Evolutionary conservation across 2,113 vertebrate species (phyloP).

Genomic region (Marmota flaviventris): DNA sequence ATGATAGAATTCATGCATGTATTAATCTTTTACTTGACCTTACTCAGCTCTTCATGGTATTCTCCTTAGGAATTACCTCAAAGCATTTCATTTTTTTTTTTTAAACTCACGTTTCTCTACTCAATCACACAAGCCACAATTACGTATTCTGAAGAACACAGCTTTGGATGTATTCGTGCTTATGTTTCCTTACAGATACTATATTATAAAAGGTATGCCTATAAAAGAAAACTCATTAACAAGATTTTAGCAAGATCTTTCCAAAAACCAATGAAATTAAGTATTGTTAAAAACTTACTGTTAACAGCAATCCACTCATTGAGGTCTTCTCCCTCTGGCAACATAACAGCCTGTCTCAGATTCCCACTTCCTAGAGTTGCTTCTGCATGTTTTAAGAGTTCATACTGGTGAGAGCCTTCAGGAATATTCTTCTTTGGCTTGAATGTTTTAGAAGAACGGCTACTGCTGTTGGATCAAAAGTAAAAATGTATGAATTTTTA

Average conservation of each 20-base stretch:
- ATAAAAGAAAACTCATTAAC: slow-evolving; percentile 40
- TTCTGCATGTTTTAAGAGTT: slow-evolving; percentile 97
- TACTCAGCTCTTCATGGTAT: not conserved
- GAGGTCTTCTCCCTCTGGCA: slow-evolving; percentile 97
- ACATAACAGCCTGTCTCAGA: slow-evolving; percentile 95
- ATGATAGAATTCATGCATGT: not conserved
- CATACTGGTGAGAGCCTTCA: slow-evolving; percentile 97
- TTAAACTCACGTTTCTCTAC: not conserved
- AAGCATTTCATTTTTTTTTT: not conserved
- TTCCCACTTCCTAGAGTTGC: slow-evolving; percentile 97
- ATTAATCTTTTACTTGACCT: not conserved
- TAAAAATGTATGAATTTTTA: slow-evolving; percentile 42
- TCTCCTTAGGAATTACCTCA: slow-evolving; percentile 1
- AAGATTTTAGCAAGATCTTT: slow-evolving; percentile 42
- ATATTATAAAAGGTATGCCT: not conserved
- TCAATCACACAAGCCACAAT: slow-evolving; percentile 6
- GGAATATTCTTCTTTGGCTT: slow-evolving; percentile 99
- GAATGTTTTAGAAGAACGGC: slow-evolving; percentile 97
- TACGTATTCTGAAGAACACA: not conserved
- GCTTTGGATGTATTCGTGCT: not conserved
- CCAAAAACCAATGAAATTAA: slow-evolving; percentile 21
- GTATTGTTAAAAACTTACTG: slow-evolving; percentile 89
- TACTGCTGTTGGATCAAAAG: slow-evolving; percentile 88
- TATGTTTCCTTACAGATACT: not conserved
- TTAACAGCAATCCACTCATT: slow-evolving; percentile 99